These are phyloP conservation scores for Lissonota sp. DNA, from an alignment of 2,888 invertebrate genomes.

Conservation along the genomic window DNA sequence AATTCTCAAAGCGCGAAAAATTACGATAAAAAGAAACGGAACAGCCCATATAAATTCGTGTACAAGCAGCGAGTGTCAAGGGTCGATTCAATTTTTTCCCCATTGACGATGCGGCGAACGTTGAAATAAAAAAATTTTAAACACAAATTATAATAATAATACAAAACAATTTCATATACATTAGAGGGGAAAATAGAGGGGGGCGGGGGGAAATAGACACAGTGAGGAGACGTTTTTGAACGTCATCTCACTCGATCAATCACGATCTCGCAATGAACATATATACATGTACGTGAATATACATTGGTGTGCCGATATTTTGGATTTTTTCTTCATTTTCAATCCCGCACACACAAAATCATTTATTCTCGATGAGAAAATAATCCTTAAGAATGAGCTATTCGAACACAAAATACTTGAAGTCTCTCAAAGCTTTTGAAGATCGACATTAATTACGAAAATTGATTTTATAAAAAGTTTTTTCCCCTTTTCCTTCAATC, in stretches of 20 bases:
- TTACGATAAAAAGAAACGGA: constrained; percentile 24
- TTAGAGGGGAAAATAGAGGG: constrained; percentile 26
- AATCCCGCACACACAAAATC: too few species aligned
- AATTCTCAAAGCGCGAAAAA: constrained; percentile 1
- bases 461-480: background rate
- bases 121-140: background rate
- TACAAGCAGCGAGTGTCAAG: constrained; percentile 61
- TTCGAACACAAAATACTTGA: too few species aligned
- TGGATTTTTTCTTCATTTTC: too few species aligned
- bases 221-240: constrained; percentile 48
- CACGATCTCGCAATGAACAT: constrained; percentile 57
- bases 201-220: constrained; percentile 13
- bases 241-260: constrained; percentile 59
- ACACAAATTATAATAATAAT: background rate
- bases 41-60: constrained; percentile 37
- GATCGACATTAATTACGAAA: too few species aligned
- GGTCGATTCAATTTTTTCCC: constrained; percentile 36
- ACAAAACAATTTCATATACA: constrained; percentile 40
- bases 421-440: too few species aligned
- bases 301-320: background rate
- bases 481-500: constrained; percentile 24
- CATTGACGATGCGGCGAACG: constrained; percentile 25
- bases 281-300: constrained; percentile 32
- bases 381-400: too few species aligned
- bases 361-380: constrained; percentile 8